Evolutionary conservation across 2,113 vertebrate genomes (phyloP).

Genomic region (Mormyrus iriodes): DNA sequence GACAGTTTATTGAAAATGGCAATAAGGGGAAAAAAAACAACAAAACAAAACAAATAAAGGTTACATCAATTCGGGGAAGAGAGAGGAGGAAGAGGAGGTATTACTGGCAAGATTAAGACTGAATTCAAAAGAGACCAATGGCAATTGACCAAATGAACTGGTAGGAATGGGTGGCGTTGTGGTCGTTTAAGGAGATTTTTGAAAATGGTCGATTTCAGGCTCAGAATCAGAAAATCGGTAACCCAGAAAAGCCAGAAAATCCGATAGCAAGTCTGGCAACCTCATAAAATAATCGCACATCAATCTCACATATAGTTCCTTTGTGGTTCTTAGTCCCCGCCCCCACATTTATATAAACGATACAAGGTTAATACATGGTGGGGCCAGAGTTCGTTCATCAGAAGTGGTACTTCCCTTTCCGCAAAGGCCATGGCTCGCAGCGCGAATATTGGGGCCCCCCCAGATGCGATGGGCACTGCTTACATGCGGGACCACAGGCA

Average conservation of each 20-base stretch:
- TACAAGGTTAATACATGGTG: not conserved
- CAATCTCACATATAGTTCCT: not conserved
- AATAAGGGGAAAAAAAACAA: not conserved
- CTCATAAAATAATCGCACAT: not conserved
- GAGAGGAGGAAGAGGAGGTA: not conserved
- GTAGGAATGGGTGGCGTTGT: not conserved
- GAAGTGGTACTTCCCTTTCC: slow-evolving; percentile 1
- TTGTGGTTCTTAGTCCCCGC: not conserved
- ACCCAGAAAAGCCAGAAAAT: not conserved
- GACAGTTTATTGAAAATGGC: slow-evolving; percentile 30
- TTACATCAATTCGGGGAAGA: not conserved
- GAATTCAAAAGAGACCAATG: not conserved
- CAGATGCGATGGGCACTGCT: slow-evolving; percentile 17
- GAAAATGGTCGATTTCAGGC: not conserved
- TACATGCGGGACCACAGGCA: slow-evolving; percentile 37
- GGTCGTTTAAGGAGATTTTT: not conserved
- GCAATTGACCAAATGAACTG: not conserved
- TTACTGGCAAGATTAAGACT: slow-evolving; percentile 10
- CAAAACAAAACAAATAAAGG: not conserved
- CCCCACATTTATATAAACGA: not conserved
- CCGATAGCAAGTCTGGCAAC: not conserved
- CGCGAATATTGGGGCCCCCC: not conserved
- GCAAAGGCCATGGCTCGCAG: not conserved
- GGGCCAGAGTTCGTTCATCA: not conserved
- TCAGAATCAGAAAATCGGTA: not conserved